phyloP scores from a whole-genome alignment of 2,888 invertebrate species.

The Formica aserva region DNA sequence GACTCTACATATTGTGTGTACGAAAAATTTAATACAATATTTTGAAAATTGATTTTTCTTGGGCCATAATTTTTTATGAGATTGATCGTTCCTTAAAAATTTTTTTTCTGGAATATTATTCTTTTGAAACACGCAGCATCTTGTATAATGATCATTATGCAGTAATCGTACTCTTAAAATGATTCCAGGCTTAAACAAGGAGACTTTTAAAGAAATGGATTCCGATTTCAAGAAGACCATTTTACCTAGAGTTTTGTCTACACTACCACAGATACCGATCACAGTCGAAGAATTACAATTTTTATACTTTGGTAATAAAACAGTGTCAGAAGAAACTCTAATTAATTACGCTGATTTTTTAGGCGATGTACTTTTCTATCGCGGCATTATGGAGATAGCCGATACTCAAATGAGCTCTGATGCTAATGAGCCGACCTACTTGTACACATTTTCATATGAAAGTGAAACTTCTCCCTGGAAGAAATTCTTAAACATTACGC shows the following conservation, averaged over 20 bases:
- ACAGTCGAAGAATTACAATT: conserved; percentile 67
- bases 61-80: not conserved
- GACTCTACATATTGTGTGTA: too few relatives aligned
- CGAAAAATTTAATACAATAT: not conserved
- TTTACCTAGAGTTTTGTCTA: not conserved
- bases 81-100: not conserved
- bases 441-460: conserved; percentile 79
- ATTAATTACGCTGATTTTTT: conserved; percentile 68
- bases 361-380: conserved; percentile 73
- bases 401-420: conserved; percentile 65
- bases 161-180: not conserved
- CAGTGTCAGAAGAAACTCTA: conserved; percentile 57
- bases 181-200: conserved; percentile 24
- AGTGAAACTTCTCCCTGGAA: conserved; percentile 68
- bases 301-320: conserved; percentile 75
- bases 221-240: conserved; percentile 61
- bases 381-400: conserved; percentile 73
- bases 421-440: conserved; percentile 69
- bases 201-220: conserved; percentile 57
- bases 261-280: conserved; percentile 52
- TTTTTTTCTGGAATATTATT: not conserved
- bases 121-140: not conserved
- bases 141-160: not conserved
- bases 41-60: not conserved
- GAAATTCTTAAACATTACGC: conserved; percentile 51